Conservation (phyloP, 92 coral and sea anemone genomes). For the Siderastrea siderea region DNA sequence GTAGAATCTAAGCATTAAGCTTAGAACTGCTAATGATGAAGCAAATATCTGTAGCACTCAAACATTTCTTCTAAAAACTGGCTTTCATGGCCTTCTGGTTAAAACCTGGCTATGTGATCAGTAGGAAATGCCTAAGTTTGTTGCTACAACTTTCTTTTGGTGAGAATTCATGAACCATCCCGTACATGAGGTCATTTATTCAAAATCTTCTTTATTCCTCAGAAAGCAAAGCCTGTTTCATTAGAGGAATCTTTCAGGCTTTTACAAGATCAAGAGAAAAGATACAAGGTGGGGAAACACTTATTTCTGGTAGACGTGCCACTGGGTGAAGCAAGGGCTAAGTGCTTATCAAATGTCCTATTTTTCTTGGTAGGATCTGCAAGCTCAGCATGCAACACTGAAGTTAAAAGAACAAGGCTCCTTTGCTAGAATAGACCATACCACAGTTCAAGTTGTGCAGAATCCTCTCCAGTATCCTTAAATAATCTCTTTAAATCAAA, state of each 20-base stretch:
- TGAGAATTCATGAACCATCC: no score
- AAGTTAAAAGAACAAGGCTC: slow-evolving; percentile 23
- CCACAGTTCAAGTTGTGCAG: not conserved
- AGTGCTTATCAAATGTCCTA: not conserved
- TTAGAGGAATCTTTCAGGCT: slow-evolving; percentile 41
- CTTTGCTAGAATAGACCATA: not conserved
- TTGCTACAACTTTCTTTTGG: no score
- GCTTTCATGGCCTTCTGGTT: not conserved
- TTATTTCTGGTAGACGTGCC: not conserved
- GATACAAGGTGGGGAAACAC: slow-evolving; percentile 21
- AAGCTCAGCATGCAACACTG: slow-evolving; percentile 45
- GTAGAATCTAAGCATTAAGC: no score
- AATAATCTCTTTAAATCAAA: not conserved
- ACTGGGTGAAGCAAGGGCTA: not conserved
- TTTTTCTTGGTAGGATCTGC: slow-evolving; percentile 26
- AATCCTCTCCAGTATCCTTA: slow-evolving; percentile 32
- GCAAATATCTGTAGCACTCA: not conserved
- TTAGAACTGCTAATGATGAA: no score
- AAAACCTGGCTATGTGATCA: no score
- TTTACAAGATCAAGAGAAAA: slow-evolving; percentile 45
- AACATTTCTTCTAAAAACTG: not conserved
- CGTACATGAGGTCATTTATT: no score
- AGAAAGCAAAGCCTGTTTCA: slow-evolving; percentile 43
- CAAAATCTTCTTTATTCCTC: not conserved
- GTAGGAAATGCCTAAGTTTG: no score